phyloP scores from a whole-genome alignment of 2,888 invertebrate genomes.

The Tridacna gigas region DNA sequence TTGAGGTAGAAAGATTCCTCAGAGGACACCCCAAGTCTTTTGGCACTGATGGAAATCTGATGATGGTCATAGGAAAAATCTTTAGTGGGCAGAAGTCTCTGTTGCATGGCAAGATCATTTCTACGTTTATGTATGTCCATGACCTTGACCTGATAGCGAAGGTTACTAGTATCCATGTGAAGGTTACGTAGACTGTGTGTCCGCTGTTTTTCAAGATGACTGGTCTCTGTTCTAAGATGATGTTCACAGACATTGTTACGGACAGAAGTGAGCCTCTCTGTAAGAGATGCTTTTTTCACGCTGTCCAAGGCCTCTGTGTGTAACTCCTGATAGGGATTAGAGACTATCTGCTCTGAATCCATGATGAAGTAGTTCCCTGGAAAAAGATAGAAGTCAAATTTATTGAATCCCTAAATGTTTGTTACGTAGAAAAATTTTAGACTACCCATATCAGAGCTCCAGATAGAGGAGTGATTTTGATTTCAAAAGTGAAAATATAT shows the following conservation, averaged over 20 bases:
- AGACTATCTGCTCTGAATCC: conserved; percentile 79
- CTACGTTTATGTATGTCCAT: conserved; percentile 78
- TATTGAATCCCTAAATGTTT: no score
- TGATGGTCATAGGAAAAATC: conserved; percentile 79
- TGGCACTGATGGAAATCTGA: conserved; percentile 72
- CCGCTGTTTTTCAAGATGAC: conserved; percentile 72
- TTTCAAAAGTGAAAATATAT: no score
- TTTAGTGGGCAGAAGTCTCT: conserved; percentile 72
- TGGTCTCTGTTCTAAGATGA: conserved; percentile 67
- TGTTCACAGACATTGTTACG: conserved; percentile 81
- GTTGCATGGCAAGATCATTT: conserved; percentile 75
- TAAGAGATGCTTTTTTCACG: conserved; percentile 72
- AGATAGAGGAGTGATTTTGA: no score
- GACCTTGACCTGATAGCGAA: conserved; percentile 79
- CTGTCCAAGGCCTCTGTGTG: conserved; percentile 72
- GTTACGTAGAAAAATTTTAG: no score
- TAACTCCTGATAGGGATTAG: conserved; percentile 76
- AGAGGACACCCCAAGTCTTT: conserved; percentile 72
- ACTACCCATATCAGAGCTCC: no score
- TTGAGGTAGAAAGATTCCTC: conserved; percentile 75
- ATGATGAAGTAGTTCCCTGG: conserved; percentile 82
- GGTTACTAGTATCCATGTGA: conserved; percentile 72
- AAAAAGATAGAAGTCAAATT: conserved; percentile 30
- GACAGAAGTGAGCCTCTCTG: conserved; percentile 79
- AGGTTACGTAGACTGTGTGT: conserved; percentile 69